phyloP scores from a whole-genome alignment of 2,888 invertebrate genomes.

The Gibbula magus region DNA sequence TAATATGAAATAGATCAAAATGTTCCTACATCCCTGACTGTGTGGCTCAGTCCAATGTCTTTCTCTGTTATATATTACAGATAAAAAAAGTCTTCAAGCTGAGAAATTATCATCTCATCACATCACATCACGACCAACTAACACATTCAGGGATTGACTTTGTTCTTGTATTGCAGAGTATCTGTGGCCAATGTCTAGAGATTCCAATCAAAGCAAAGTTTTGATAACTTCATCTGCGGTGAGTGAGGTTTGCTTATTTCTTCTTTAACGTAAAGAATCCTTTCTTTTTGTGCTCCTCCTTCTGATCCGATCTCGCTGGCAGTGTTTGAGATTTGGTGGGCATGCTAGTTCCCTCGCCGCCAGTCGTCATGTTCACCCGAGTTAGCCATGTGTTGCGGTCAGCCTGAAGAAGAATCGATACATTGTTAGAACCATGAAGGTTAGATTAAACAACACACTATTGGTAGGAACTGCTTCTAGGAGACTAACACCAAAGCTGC shows the following conservation, averaged over 20 bases:
- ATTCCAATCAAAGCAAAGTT: conserved; percentile 31
- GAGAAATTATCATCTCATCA: not conserved
- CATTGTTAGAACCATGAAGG: too few relatives aligned
- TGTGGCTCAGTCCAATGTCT: conserved; percentile 3
- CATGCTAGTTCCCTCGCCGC: conserved; percentile 75
- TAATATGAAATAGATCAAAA: conserved; percentile 10
- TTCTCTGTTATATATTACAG: not conserved
- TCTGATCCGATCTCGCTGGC: conserved; percentile 81
- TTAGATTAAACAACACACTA: too few relatives aligned
- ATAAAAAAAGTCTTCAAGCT: not conserved
- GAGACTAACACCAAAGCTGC: too few relatives aligned
- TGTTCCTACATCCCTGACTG: not conserved
- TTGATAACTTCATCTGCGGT: conserved; percentile 4
- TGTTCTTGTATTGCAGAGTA: conserved; percentile 11
- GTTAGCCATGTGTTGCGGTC: conserved; percentile 96
- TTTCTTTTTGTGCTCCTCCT: conserved; percentile 93
- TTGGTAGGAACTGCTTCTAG: too few relatives aligned
- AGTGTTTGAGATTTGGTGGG: conserved; percentile 92
- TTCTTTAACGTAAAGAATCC: conserved; percentile 99
- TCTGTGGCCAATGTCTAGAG: conserved; percentile 23
- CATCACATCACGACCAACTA: conserved; percentile 2
- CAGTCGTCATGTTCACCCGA: conserved; percentile 85
- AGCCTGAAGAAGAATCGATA: conserved; percentile 77
- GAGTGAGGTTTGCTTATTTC: conserved; percentile 79
- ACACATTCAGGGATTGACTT: not conserved